Evolutionary conservation across 1,140 invertebrate species (phyloP).

Genomic region (Cyphomyrmex costatus): DNA sequence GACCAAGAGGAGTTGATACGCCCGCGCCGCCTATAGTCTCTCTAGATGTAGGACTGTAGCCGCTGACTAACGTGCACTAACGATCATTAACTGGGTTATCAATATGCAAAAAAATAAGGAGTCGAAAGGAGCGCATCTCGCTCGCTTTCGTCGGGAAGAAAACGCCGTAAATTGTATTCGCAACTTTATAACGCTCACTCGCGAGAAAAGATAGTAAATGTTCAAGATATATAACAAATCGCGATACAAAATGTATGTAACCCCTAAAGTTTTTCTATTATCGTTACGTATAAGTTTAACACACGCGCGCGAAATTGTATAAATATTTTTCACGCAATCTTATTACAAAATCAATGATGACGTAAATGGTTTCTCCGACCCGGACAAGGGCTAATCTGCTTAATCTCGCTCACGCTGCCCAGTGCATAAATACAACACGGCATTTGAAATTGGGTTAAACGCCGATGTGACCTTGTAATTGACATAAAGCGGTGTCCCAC

Average conservation of each 20-base stretch:
- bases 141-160: neutral
- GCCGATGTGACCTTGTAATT: constrained; percentile 56
- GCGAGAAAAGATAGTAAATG: neutral
- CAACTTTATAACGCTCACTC: neutral
- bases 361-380: constrained; percentile 60
- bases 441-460: constrained; percentile 72
- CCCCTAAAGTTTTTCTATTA: neutral
- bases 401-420: constrained; percentile 74
- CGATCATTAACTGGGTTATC: constrained; percentile 64
- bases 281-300: neutral
- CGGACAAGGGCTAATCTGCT: constrained; percentile 79
- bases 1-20: constrained; percentile 85
- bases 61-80: constrained; percentile 70
- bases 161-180: constrained; percentile 13
- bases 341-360: neutral
- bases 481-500: constrained; percentile 37
- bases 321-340: neutral
- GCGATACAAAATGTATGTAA: no score
- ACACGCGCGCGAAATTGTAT: neutral
- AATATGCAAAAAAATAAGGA: constrained; percentile 55
- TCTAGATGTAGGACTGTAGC: constrained; percentile 60
- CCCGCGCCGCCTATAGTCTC: constrained; percentile 72
- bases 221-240: no score
- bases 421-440: constrained; percentile 74
- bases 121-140: neutral